Conservation (phyloP, 2,797 vertebrate genomes). For the Etheostoma perlongum region DNA sequence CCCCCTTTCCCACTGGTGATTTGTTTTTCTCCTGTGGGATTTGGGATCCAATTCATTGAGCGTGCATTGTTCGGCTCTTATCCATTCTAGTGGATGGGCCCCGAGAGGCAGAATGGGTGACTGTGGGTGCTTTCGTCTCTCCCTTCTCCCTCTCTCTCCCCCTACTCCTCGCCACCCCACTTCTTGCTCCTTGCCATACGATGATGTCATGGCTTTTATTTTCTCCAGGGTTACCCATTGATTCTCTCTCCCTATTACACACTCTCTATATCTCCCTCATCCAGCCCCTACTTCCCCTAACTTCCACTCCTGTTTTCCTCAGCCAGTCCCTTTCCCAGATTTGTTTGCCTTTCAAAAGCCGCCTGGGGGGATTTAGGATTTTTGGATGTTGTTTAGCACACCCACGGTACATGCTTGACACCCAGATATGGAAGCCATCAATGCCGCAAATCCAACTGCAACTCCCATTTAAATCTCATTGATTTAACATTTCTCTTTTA, state of each 20-base stretch:
- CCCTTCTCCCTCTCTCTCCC: conserved; percentile 28
- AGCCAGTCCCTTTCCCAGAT: conserved; percentile 69
- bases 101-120: conserved; percentile 76
- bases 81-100: conserved; percentile 81
- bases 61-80: conserved; percentile 80
- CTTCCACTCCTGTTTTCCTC: conserved; percentile 66
- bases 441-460: conserved; percentile 62
- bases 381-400: conserved; percentile 80
- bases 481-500: conserved; percentile 69
- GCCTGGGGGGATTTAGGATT: conserved; percentile 78
- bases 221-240: conserved; percentile 75
- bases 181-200: conserved; percentile 73
- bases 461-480: conserved; percentile 70
- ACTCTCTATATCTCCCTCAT: conserved; percentile 70
- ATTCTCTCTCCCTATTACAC: conserved; percentile 75
- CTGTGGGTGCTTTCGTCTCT: conserved; percentile 68
- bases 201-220: conserved; percentile 85
- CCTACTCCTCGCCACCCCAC: conserved; percentile 50
- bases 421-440: conserved; percentile 68
- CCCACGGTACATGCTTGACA: conserved; percentile 76
- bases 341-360: conserved; percentile 76
- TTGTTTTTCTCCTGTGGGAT: conserved; percentile 82
- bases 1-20: conserved; percentile 79
- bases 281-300: conserved; percentile 44
- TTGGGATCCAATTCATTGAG: conserved; percentile 80